Evolutionary conservation across 2,797 vertebrate species (phyloP).

Genomic region (Rhabdophis nuchalis): DNA sequence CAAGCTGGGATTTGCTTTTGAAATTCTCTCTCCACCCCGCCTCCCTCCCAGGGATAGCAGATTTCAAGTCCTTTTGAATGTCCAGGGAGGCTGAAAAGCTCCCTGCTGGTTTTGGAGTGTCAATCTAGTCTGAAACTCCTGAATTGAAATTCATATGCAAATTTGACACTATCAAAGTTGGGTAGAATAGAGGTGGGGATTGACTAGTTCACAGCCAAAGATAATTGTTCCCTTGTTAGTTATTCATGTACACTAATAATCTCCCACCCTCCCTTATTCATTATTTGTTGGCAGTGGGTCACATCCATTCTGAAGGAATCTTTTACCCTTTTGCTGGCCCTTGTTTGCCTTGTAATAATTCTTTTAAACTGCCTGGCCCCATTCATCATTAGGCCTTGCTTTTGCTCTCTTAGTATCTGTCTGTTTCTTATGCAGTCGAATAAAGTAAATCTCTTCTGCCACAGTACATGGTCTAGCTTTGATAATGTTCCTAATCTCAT

Average conservation of each 20-base stretch:
- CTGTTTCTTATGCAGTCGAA: not conserved
- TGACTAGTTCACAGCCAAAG: not conserved
- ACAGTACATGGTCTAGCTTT: not conserved
- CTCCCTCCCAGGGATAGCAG: not conserved
- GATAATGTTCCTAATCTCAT: not conserved
- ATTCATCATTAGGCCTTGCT: not conserved
- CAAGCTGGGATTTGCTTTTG: not conserved
- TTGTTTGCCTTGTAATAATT: not conserved
- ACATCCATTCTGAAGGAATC: not conserved
- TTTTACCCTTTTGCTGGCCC: constrained; percentile 5
- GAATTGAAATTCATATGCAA: constrained; percentile 16
- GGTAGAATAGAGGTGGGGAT: not conserved
- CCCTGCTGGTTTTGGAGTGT: not conserved
- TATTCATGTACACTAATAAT: constrained; percentile 4
- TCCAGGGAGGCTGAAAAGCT: not conserved
- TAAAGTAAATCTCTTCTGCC: not conserved
- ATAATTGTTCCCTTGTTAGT: constrained; percentile 4
- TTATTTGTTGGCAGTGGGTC: not conserved
- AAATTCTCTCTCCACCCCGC: not conserved
- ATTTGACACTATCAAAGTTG: constrained; percentile 4
- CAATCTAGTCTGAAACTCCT: not conserved
- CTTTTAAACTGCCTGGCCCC: not conserved
- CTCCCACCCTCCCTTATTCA: not conserved
- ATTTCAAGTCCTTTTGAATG: not conserved
- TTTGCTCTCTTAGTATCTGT: not conserved